Conservation (phyloP, 2,888 invertebrate species). For the Ceraclea dissimilis region DNA sequence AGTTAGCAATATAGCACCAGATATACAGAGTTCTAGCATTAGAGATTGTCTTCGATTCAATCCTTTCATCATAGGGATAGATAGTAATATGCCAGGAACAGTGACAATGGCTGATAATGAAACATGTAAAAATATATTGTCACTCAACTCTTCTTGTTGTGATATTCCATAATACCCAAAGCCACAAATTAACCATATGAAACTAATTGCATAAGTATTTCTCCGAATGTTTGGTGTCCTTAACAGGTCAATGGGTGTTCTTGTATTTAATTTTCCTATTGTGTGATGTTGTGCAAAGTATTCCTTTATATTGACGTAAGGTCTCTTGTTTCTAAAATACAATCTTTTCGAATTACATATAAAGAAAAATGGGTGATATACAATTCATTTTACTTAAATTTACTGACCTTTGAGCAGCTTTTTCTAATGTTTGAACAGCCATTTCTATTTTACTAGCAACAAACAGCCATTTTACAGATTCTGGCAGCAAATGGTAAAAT, state of each 20-base stretch:
- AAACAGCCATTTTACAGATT: conserved; percentile 43
- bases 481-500: conserved; percentile 52
- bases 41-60: conserved; percentile 8
- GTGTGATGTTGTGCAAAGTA: neutral
- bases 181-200: conserved; percentile 75
- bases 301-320: conserved; percentile 1
- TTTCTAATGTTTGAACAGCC: conserved; percentile 30
- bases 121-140: conserved; percentile 64
- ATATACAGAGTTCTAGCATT: conserved; percentile 34
- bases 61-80: conserved; percentile 7
- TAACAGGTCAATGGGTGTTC: conserved; percentile 59
- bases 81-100: conserved; percentile 5
- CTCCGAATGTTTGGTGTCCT: conserved; percentile 63
- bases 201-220: conserved; percentile 63
- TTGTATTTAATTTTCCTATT: conserved; percentile 37
- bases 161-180: conserved; percentile 70
- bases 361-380: too few species aligned
- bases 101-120: conserved; percentile 52
- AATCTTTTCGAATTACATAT: too few species aligned
- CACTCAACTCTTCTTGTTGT: conserved; percentile 58
- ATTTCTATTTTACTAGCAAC: conserved; percentile 36
- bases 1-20: conserved; percentile 36
- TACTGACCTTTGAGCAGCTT: conserved; percentile 25
- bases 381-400: too few species aligned
- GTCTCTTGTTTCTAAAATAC: conserved; percentile 12